Conservation (phyloP, 35 echinoderm and acorn worm genomes). For the Strongylocentrotus purpuratus region DNA sequence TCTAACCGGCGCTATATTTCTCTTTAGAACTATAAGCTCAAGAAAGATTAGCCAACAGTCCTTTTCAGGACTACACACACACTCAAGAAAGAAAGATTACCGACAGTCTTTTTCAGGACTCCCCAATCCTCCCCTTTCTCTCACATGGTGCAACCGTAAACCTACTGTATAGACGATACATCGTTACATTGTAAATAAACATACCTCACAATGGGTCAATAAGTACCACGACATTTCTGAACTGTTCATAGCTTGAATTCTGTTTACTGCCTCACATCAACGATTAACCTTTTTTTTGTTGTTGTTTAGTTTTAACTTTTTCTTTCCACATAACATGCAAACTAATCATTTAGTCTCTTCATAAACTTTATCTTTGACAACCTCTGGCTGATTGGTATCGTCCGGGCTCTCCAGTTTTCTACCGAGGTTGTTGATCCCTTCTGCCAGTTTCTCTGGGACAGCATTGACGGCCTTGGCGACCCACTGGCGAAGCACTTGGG, state of each 20-base stretch:
- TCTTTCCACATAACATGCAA: not conserved
- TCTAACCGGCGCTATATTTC: too few species aligned
- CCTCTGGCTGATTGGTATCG: not conserved
- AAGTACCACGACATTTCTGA: not conserved
- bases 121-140: too few species aligned
- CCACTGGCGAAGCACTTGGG: slow-evolving; percentile 27
- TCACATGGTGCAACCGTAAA: too few species aligned
- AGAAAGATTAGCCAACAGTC: too few species aligned
- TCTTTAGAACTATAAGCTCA: too few species aligned
- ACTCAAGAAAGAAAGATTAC: too few species aligned
- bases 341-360: not conserved
- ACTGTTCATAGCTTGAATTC: not conserved
- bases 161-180: too few species aligned
- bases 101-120: too few species aligned
- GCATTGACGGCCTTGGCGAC: not conserved
- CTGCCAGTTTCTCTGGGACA: slow-evolving; percentile 10
- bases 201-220: too few species aligned
- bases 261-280: not conserved
- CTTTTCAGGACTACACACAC: too few species aligned
- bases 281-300: not conserved
- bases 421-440: not conserved
- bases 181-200: too few species aligned
- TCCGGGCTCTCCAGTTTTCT: not conserved
- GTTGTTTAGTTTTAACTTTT: not conserved
- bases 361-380: not conserved